These are phyloP conservation scores for Aphaenogaster ashmeadi DNA, from an alignment of 1,140 invertebrate genomes.

Conservation along the genomic window DNA sequence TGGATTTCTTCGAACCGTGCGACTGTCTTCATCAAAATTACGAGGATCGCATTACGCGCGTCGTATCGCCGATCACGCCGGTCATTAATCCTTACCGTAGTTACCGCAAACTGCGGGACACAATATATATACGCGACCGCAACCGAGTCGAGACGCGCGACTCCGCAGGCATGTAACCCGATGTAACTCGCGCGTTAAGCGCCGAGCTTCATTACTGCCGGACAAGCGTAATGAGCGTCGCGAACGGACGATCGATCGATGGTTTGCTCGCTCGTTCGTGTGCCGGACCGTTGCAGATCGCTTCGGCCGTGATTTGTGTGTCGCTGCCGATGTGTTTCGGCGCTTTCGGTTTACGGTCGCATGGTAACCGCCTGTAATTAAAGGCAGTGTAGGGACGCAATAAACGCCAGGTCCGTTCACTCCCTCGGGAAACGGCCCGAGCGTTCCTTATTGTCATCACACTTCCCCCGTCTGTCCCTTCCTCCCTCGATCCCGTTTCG, in stretches of 20 bases:
- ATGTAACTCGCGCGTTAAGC: slow-evolving; percentile 33
- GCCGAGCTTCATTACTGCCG: slow-evolving; percentile 14
- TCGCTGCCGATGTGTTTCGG: not conserved
- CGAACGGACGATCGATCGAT: slow-evolving; percentile 20
- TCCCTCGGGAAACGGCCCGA: slow-evolving; percentile 16
- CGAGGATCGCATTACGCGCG: not conserved
- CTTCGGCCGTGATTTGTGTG: slow-evolving; percentile 16
- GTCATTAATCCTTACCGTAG: slow-evolving; percentile 36
- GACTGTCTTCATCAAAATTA: not conserved
- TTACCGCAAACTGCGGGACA: slow-evolving; percentile 15
- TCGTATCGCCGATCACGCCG: not conserved
- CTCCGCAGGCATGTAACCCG: slow-evolving; percentile 46
- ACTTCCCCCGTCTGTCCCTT: not conserved
- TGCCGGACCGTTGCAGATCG: not conserved
- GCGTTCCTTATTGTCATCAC: slow-evolving; percentile 64
- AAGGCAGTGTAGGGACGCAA: slow-evolving; percentile 10
- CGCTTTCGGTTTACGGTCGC: slow-evolving; percentile 9
- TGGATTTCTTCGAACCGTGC: not conserved
- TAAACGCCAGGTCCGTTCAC: slow-evolving; percentile 52
- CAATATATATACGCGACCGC: not conserved
- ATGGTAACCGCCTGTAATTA: slow-evolving; percentile 23
- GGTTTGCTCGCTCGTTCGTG: not conserved
- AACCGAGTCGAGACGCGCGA: slow-evolving; percentile 22
- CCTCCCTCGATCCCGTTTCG: not conserved
- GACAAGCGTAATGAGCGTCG: slow-evolving; percentile 23